Evolutionary conservation across 2,113 vertebrate genomes (phyloP), one percentile per base, ranked within the genome.

Genomic region (Phalacrocorax aristotelis): DNA sequence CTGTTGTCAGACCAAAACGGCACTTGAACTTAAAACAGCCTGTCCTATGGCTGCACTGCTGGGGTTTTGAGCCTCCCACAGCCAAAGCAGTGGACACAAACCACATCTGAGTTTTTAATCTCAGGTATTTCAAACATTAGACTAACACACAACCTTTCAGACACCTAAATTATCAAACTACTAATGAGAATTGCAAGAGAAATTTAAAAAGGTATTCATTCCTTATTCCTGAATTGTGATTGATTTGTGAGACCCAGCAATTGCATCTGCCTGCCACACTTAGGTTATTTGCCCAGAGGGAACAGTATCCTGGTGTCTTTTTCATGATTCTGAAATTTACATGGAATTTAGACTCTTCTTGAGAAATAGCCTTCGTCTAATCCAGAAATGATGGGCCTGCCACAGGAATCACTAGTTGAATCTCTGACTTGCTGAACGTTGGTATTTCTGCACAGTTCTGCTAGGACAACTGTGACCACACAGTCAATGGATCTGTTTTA

Each of bases 41-140:
- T 48, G 12, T 70, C 1, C 0, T 55, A 11, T 1, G 4, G 6
- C 34, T 46, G 48, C 46, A 19, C 18, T 18, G 20, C 5, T 81
- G 40, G 5, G 14, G 22, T 27, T 89, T 40, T 64, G 17, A 90
- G 34, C 4, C 10, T 76, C 6, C 12, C 29, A 25, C 54, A 94
- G 16, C 7, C 36, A 64, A 64, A 69, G 15, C 14, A 38, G 30
- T 8, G 29, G 25, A 74, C 13, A 9, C 25, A 87, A 80, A 70
- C 4, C 6, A 29, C 0, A 1, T 34, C 20, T 55, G 42, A 51
- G 8, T 17, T 87, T 77, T 86, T 54, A 16, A 36, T 52, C 15
- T 42, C 48, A 26, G 5, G 2, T 40, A 30, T 83, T 90, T 68
- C 4, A 6, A 52, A 65, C 13, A 19, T 83, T 57, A 49, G 20